Evolutionary conservation across 2,888 invertebrate genomes (phyloP), one percentile per base, ranked within the genome.

Genomic region (Metallyticus violacea): DNA sequence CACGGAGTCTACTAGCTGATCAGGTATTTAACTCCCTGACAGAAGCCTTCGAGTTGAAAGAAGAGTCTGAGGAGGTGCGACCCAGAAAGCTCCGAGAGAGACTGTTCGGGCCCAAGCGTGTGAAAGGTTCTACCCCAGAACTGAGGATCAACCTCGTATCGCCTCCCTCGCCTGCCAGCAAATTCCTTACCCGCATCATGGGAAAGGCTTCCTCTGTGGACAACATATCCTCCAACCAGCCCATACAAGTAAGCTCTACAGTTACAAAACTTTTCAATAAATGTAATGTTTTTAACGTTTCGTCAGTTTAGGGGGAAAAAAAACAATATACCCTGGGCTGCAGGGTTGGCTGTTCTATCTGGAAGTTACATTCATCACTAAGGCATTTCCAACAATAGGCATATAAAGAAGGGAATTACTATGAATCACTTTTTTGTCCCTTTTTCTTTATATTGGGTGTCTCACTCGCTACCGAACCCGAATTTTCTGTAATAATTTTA

Each of bases 1-100:
- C 93, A 86, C 91, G 93, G 88, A 93, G 93, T n/a, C 90, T 93
- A 86, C 91, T 94, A 86, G 93, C 93, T 40, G 94, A 94, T 90
- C 93, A 91, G 91, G 90, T 93, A 86, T 93, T 93, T 90, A 92
- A 92, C 89, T 91, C 93, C 86, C 91, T 94, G 87, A 91, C 92
- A 79, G 92, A 92, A 86, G 92, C 93, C 79, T 94, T 93, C 89
- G 91, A 93, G 88, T 90, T 93, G 88, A 91, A 90, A 89, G 91
- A 92, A 87, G 91, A 92, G 89, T 87, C 90, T 9, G 90, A 90
- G 79, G 90, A 91, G 79, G 88, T 88, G 3, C 89, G 90, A 87
- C 89, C 89, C 79, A 90, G 90, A 26, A 92, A 92, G 91, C 91
- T 93, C 88, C 92, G 93, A 80, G 91, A 92, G 86, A 92, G 92